Base-by-base conservation (phyloP, 2,888 invertebrate species). In the Apomyelois bistriatella region DNA sequence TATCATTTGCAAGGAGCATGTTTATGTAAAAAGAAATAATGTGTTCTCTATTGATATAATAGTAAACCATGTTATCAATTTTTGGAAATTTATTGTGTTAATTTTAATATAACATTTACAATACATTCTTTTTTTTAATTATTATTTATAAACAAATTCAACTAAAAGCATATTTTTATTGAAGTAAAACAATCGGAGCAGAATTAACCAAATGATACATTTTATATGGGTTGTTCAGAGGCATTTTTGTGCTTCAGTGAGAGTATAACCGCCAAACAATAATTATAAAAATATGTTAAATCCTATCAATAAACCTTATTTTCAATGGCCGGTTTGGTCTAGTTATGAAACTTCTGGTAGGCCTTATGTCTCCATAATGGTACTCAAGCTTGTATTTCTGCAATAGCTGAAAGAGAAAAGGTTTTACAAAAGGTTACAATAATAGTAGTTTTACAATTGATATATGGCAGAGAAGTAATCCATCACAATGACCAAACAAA, bases 381-480 rank as follows among this genome's bases (percentile, higher is more conserved):
- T 94, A 94, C 66, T 94, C 93, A 46, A 94, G 77, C 68, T 88
- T 91, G 69, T 92, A 94, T 66, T 92, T 92, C 59, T 91, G 90
- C 51, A 94, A 59, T 53, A 94, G 65, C 93, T 94, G 78, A 37
- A 85, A 87, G 46, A 55, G 28, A 43, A 38, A 32, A 37, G 4
- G 4, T 9, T 40, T 28, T 12, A 5, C 8, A 37, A 28, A 3
- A 9, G 7, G 3, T 28, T 28, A 7, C 7, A n/a, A n/a, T n/a
- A n/a, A n/a, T n/a, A n/a, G n/a, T n/a, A n/a, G n/a, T n/a, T n/a
- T n/a, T n/a, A n/a, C n/a, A n/a, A n/a, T n/a, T n/a, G n/a, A n/a
- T n/a, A n/a, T n/a, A n/a, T n/a, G n/a, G n/a, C n/a, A n/a, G n/a
- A n/a, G n/a, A n/a, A n/a, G n/a, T n/a, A n/a, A n/a, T n/a, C n/a